phyloP scores from a whole-genome alignment of 1,140 invertebrate species.

The Brachionus rotundiformis region DNA sequence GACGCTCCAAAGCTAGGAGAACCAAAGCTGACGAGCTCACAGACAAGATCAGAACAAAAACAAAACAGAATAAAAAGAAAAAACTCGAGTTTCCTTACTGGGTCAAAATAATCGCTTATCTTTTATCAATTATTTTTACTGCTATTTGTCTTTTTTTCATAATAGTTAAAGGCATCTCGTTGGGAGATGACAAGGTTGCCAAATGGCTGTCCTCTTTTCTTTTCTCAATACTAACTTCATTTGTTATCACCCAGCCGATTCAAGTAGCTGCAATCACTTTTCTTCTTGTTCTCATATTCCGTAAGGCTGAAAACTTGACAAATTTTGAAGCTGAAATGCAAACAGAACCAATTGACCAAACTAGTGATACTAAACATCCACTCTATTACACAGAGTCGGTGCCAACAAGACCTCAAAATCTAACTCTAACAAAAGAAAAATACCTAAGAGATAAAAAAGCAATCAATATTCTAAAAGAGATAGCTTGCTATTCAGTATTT shows the following conservation, averaged over 20 bases:
- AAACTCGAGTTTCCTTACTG: constrained; percentile 48
- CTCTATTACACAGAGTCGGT: not conserved
- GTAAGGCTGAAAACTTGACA: too few relatives aligned
- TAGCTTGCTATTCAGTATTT: constrained; percentile 65
- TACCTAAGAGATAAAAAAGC: constrained; percentile 65
- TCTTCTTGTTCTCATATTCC: too few relatives aligned
- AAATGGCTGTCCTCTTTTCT: constrained; percentile 37
- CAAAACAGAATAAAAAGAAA: constrained; percentile 8
- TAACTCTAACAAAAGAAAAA: too few relatives aligned
- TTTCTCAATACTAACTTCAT: not conserved
- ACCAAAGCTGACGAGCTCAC: not conserved
- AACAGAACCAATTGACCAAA: constrained; percentile 58
- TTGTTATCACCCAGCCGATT: constrained; percentile 31
- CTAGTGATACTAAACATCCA: constrained; percentile 54
- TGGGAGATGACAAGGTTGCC: constrained; percentile 39
- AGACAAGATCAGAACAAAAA: not conserved
- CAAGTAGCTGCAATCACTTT: not conserved
- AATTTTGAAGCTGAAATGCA: not conserved
- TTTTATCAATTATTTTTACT: not conserved
- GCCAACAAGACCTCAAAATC: constrained; percentile 51
- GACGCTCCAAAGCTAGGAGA: not conserved
- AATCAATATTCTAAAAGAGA: constrained; percentile 64
- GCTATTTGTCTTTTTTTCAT: constrained; percentile 38
- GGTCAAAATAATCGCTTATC: constrained; percentile 31
- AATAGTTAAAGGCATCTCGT: not conserved